These are phyloP conservation scores for Dendrolimus punctatus DNA, from an alignment of 1,140 invertebrate genomes.

Conservation along the genomic window DNA sequence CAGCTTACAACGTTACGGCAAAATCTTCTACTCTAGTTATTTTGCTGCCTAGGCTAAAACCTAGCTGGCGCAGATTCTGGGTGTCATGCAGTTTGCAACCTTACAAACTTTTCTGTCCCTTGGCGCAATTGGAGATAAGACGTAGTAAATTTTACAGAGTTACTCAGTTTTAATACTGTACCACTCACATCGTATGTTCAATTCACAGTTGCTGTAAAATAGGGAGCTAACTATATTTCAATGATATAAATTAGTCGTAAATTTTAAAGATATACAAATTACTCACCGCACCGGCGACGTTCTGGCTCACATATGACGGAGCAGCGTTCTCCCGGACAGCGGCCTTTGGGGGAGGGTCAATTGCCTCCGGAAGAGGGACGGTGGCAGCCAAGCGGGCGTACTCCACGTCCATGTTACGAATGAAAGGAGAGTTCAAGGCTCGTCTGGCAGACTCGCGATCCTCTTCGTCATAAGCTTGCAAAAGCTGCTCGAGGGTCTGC, in stretches of 20 bases:
- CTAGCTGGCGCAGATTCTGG: too few species aligned
- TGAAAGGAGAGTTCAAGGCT: conserved; percentile 88
- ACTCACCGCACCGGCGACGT: conserved; percentile 9
- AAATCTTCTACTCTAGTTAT: too few species aligned
- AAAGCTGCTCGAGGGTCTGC: conserved; percentile 85
- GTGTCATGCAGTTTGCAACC: too few species aligned
- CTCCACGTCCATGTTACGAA: conserved; percentile 96
- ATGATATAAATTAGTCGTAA: neutral
- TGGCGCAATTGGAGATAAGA: neutral
- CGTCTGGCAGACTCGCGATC: conserved; percentile 84
- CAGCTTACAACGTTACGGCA: too few species aligned
- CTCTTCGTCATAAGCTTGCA: conserved; percentile 93
- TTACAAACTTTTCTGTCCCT: neutral
- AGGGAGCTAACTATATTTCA: neutral
- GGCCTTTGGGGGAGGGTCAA: conserved; percentile 73
- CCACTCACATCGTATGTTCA: neutral
- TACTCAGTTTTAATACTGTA: too few species aligned
- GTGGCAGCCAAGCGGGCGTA: conserved; percentile 88
- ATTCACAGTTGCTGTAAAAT: neutral
- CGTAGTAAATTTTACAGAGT: neutral
- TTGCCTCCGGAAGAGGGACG: conserved; percentile 80
- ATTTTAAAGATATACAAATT: conserved; percentile 11
- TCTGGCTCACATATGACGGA: conserved; percentile 77
- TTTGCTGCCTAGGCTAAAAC: too few species aligned
- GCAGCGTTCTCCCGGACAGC: conserved; percentile 80